Base-by-base conservation (phyloP, 2,888 invertebrate species). In the Agonopterix subpropinquella region DNA sequence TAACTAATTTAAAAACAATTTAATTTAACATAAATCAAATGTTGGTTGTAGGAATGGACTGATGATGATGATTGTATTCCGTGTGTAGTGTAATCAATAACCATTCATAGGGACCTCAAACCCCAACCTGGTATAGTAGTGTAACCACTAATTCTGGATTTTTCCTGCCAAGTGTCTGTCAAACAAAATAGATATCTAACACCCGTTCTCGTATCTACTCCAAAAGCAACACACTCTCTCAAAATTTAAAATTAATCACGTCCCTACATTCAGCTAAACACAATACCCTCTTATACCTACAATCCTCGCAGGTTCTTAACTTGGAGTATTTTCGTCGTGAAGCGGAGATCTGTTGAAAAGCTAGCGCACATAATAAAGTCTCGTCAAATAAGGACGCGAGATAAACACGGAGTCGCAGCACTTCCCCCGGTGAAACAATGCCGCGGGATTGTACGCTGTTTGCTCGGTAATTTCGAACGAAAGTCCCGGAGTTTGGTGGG, bases 361-460 rank as follows among this genome's bases (percentile, higher is more conserved):
- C 70, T 65, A 57, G 67, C 71, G 67, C 54, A 70, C 65, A 70
- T 73, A 73, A 76, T 75, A 69, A 70, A 75, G 69, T 70, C 67
- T 68, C 63, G 59, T 69, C 69, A 70, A 75, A 74, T 71, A 73
- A 72, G 73, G 64, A 64, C 58, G 67, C 57, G 63, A 67, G 70
- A 73, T 72, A 72, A 72, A 74, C 53, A 54, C 49, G 50, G 49
- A 28, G 45, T 49, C 46, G 45, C 52, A 56, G 56, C 47, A 41
- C 36, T 41, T 35, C 41, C 53, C 54, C 54, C 53, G 49, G 50
- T 44, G 57, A 56, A 58, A 59, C 60, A 61, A 61, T 59, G 59
- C 57, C 50, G 50, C 50, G 64, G 28, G 54, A 64, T 64, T 66
- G 64, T 58, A 59, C 58, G 56, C 53, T 70, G 63, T 76, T 74